Conservation (phyloP, 2,888 invertebrate genomes). For the Coecobrya sp. region DNA sequence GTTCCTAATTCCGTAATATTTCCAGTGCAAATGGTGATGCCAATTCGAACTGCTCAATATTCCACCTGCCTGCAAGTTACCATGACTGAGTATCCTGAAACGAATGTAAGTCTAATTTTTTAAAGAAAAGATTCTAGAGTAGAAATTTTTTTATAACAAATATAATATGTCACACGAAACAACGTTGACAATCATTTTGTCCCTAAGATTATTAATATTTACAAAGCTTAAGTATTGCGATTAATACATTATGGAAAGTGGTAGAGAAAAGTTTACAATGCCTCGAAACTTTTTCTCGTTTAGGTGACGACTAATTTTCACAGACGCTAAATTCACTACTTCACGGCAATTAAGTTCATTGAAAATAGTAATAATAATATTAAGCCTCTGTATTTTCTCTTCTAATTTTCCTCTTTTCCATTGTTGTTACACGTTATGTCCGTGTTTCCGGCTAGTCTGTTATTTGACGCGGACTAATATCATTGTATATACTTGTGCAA, state of each 20-base stretch:
- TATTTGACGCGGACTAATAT: not conserved
- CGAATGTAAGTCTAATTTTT: constrained; percentile 82
- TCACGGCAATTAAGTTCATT: constrained; percentile 72
- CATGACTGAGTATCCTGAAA: constrained; percentile 86
- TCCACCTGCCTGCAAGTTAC: constrained; percentile 86
- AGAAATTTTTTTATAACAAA: no score
- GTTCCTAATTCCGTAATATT: constrained; percentile 70
- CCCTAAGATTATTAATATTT: not conserved
- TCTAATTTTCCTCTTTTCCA: constrained; percentile 35
- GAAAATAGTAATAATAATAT: constrained; percentile 18
- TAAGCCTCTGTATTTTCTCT: constrained; percentile 9
- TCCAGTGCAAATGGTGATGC: constrained; percentile 84
- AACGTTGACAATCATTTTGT: no score
- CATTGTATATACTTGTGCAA: not conserved
- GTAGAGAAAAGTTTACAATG: not conserved
- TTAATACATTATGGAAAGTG: not conserved
- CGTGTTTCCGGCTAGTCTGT: constrained; percentile 69
- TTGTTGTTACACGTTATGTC: constrained; percentile 53
- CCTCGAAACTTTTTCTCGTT: constrained; percentile 6
- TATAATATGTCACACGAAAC: no score
- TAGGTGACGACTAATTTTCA: constrained; percentile 46
- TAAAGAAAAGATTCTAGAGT: no score
- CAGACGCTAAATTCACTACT: constrained; percentile 62
- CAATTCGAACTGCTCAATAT: constrained; percentile 84
- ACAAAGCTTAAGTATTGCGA: not conserved